Percentiles rank a stretch among this genome's conserved stretches.
Evolutionary conservation across 1,140 invertebrate species (phyloP).

Genomic region (Tribolium castaneum): DNA sequence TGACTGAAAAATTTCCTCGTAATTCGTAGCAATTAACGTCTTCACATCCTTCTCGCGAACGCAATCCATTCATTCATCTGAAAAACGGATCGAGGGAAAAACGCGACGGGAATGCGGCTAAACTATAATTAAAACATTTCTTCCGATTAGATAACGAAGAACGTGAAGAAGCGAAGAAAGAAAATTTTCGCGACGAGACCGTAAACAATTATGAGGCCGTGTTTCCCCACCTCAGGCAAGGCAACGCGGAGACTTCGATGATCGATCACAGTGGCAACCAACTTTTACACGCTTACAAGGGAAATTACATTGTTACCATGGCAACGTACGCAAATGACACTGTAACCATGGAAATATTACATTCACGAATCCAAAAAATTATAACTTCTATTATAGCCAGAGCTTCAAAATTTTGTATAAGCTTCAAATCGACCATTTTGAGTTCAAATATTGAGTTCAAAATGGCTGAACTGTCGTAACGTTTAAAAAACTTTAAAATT

Average conservation of each 20-base stretch:
- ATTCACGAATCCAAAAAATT: too few relatives aligned
- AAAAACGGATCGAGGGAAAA: not conserved
- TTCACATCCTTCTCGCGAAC: not conserved
- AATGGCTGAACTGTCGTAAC: too few relatives aligned
- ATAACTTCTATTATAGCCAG: too few relatives aligned
- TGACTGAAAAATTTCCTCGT: not conserved
- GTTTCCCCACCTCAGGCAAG: constrained; percentile 7
- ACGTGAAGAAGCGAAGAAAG: not conserved
- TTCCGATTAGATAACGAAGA: constrained; percentile 5
- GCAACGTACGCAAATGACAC: too few relatives aligned
- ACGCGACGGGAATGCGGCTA: too few relatives aligned
- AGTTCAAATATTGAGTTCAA: too few relatives aligned
- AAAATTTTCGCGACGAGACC: not conserved
- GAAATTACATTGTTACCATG: too few relatives aligned
- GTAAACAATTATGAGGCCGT: not conserved
- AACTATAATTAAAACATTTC: not conserved
- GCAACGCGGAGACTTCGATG: not conserved
- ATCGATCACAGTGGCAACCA: not conserved
- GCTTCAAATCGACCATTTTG: too few relatives aligned
- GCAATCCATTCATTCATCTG: not conserved
- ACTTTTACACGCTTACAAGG: not conserved
- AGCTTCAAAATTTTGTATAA: too few relatives aligned
- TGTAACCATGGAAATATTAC: too few relatives aligned
- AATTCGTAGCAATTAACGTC: not conserved
- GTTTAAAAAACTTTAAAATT: too few relatives aligned